Base-by-base conservation (phyloP, 2,888 invertebrate genomes). In the Clitarchus hookeri region DNA sequence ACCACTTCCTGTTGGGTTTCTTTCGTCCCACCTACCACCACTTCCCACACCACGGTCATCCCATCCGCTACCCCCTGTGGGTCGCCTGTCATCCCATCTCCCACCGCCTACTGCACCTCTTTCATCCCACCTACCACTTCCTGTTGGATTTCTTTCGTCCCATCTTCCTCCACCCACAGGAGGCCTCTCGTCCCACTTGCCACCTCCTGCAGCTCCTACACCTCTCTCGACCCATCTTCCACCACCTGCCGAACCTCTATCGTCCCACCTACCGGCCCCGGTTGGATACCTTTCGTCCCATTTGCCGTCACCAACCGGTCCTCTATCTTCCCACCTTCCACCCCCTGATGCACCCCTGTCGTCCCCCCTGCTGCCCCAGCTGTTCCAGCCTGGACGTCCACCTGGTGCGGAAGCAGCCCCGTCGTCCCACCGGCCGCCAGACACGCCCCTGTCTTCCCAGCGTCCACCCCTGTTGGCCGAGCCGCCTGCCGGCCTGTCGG, bases 111-210 rank as follows among this genome's bases (percentile, higher is more conserved):
- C 65, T 65, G 3, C 23, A 23, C 65, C n/a, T 65, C 82, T 82
- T 16, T 82, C 82, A 27, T 82, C 82, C 82, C 82, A 82, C 26
- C 82, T 82, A 26, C 82, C 27, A 12, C 82, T 19, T 65, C 82
- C 82, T 19, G 9, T 23, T 26, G 82, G 27, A 26, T 6, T 6
- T 44, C 82, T 82, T 11, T 82, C 82, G 36, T 82, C 82, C 82
- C 82, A 82, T 9, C 82, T 44, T 9, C 82, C 82, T 82, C 82
- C 82, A 23, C 82, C 82, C 26, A 44, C 82, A 44, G 82, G 0
- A 23, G 27, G 19, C 82, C 27, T 36, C 82, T 65, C 65, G 65
- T 65, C 65, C 82, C 82, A 82, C 6, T 9, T 16, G 16, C 36
- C 16, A 6, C 36, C 27, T 19, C 82, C 82, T 82, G 23, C 65